Conservation (phyloP, 2,797 vertebrate genomes). For the Botia kubotai region DNA sequence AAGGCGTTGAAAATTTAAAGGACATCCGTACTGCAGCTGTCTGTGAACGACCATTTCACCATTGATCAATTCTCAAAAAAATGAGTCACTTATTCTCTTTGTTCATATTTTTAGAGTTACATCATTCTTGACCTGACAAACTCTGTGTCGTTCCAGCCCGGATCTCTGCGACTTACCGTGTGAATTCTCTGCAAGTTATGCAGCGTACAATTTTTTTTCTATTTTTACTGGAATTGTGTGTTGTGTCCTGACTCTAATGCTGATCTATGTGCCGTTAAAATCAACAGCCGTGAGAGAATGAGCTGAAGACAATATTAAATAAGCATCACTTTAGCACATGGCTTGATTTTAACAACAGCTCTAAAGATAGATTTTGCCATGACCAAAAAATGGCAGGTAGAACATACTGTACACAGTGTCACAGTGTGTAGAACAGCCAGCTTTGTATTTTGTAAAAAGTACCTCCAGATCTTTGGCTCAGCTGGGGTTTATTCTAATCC, state of each 20-base stretch:
- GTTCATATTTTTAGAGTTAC: conserved; percentile 17
- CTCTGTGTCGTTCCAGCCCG: conserved; percentile 25
- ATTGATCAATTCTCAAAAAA: conserved; percentile 13
- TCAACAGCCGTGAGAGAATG: conserved; percentile 68
- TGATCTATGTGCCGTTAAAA: conserved; percentile 75
- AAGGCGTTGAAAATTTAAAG: neutral
- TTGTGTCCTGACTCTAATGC: conserved; percentile 57
- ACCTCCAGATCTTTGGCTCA: conserved; percentile 41
- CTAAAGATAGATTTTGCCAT: conserved; percentile 72
- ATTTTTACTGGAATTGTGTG: conserved; percentile 73
- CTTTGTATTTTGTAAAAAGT: conserved; percentile 54
- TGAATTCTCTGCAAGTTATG: conserved; percentile 6
- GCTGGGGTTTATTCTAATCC: conserved; percentile 24
- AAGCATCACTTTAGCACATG: conserved; percentile 65
- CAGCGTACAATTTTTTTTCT: conserved; percentile 65
- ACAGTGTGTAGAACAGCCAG: conserved; percentile 62
- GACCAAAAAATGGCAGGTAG: conserved; percentile 63
- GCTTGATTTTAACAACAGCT: conserved; percentile 68
- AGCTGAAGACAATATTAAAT: conserved; percentile 55
- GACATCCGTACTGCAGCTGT: conserved; percentile 4
- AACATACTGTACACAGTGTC: conserved; percentile 37
- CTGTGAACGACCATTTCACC: conserved; percentile 5
- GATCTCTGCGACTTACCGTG: conserved; percentile 13
- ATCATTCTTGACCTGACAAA: conserved; percentile 22
- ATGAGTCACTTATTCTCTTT: conserved; percentile 33